Evolutionary conservation across 2,113 vertebrate genomes (phyloP), one percentile per base, ranked within the genome.

Genomic region (Machaerirhynchus nigripectus): DNA sequence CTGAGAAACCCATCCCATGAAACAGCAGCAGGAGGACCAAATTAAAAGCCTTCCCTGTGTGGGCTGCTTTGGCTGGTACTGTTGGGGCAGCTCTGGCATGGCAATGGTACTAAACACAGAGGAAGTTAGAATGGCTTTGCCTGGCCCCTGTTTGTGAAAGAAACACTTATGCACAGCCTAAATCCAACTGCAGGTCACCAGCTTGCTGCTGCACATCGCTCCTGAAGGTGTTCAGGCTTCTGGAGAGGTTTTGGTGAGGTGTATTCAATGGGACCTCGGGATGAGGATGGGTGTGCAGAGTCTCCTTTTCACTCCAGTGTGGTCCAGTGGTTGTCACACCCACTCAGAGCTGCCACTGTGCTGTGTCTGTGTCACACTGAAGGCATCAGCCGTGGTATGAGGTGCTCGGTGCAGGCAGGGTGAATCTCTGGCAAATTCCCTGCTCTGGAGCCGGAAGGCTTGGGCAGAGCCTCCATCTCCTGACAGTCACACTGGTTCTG

Each of bases 21-120:
- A 95, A 56, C 0, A 3, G 44, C 84, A 85, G 15, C 12, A 19
- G 0, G 1, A 84, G 52, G 31, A 55, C 78, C 22, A 33, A 35
- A 90, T 63, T 12, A 22, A 79, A 60, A 80, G 44, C 21, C 46
- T 57, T 57, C 80, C 42, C 39, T 1, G 1, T 0, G 1, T 12
- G 22, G 33, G 71, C 71, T 78, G 60, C 24, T 81, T n/a, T 61
- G 39, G 15, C 39, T 22, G 10, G 13, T 9, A 19, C 67, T 1
- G 2, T 2, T 30, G 47, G 28, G 37, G 33, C 60, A 93, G 4
- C 47, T 63, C 56, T 6, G 2, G 21, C 42, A 27, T 5, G 30
- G 60, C 39, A 1, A 0, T 37, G 56, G 73, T 24, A 27, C 42
- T 14, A 44, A 89, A 33, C 22, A 22, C 1, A 1, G 0, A 16